Conservation (phyloP, 2,888 invertebrate genomes). For the Stegophylla sp. region DNA sequence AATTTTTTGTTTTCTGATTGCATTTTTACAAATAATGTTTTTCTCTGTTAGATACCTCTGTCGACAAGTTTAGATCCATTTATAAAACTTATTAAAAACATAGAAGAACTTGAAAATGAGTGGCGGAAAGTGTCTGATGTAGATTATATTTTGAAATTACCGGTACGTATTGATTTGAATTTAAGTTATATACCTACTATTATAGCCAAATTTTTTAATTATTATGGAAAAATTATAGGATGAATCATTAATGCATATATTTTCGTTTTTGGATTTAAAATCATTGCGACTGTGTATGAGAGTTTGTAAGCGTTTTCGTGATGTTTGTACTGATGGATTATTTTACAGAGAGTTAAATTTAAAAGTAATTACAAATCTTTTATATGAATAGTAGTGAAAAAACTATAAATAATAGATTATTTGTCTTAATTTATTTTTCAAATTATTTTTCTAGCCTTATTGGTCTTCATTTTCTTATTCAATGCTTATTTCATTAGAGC, state of each 20-base stretch:
- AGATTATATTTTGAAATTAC: constrained; percentile 44
- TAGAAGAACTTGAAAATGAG: constrained; percentile 52
- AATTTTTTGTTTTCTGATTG: neutral
- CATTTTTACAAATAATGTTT: neutral
- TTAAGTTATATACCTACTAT: neutral
- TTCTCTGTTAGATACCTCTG: constrained; percentile 29
- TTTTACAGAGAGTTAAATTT: constrained; percentile 82
- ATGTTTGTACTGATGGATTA: constrained; percentile 76
- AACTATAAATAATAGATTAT: neutral
- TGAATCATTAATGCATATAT: constrained; percentile 74
- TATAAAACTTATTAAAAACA: constrained; percentile 44
- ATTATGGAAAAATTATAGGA: constrained; percentile 69
- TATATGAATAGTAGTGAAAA: neutral
- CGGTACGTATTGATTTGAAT: constrained; percentile 39
- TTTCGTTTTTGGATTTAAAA: constrained; percentile 75
- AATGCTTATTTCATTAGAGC: constrained; percentile 68
- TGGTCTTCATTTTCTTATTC: constrained; percentile 77
- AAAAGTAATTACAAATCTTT: constrained; percentile 66
- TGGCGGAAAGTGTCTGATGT: constrained; percentile 9
- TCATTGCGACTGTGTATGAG: constrained; percentile 79
- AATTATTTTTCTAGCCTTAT: constrained; percentile 68
- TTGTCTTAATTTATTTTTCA: neutral
- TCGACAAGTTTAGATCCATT: constrained; percentile 53
- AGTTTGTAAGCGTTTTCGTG: constrained; percentile 76
- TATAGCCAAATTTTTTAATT: neutral